Percentiles rank a stretch among this genome's conserved stretches.
Conservation (phyloP, 64 coral and sea anemone genomes). For the Stichodactyla helianthus region DNA sequence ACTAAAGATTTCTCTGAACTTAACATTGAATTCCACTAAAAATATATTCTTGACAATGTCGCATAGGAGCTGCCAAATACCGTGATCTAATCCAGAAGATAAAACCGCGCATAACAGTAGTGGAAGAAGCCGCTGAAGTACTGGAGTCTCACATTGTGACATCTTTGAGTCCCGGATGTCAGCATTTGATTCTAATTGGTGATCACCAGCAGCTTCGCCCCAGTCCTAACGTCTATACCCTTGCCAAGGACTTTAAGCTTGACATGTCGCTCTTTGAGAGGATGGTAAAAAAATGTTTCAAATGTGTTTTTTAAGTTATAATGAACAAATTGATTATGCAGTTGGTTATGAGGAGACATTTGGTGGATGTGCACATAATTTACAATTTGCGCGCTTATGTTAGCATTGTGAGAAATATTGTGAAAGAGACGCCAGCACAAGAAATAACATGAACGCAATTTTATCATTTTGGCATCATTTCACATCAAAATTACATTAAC, state of each 20-base stretch:
- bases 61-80: slow-evolving; percentile 72
- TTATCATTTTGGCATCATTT: no score
- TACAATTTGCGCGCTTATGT: no score
- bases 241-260: slow-evolving; percentile 67
- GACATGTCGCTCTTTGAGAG: slow-evolving; percentile 92
- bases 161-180: slow-evolving; percentile 73
- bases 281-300: slow-evolving; percentile 43
- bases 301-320: no score
- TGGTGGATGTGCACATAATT: no score
- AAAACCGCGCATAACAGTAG: slow-evolving; percentile 77
- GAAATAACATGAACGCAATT: no score
- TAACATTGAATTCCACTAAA: no score
- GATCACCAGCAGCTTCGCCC: slow-evolving; percentile 91
- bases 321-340: no score
- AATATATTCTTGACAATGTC: not conserved
- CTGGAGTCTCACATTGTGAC: slow-evolving; percentile 96
- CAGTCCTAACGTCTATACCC: slow-evolving; percentile 73
- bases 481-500: no score
- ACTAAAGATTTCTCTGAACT: no score
- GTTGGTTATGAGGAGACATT: no score
- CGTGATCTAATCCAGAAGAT: slow-evolving; percentile 67
- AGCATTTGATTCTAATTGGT: slow-evolving; percentile 95
- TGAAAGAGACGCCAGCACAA: no score
- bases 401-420: no score
- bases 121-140: slow-evolving; percentile 97